Conservation (phyloP, 1,140 invertebrate species). For the Bombyx mandarina region DNA sequence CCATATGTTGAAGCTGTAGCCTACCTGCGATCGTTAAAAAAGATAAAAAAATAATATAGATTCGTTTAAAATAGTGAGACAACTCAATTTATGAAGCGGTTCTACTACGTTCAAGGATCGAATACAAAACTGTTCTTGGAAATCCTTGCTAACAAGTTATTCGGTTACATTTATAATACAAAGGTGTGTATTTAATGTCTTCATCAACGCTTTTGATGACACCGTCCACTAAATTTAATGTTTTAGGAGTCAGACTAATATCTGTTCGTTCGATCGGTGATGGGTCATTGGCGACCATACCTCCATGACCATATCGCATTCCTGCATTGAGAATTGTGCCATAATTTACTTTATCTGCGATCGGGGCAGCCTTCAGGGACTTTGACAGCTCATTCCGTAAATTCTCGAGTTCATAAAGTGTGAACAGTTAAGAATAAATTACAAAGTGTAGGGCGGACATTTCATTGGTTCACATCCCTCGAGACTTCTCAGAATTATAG, state of each 20-base stretch:
- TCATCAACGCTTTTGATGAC: slow-evolving; percentile 28
- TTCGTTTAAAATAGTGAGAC: slow-evolving; percentile 41
- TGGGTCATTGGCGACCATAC: slow-evolving; percentile 38
- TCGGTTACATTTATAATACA: too few species aligned
- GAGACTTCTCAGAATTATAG: slow-evolving; percentile 57
- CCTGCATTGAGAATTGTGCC: slow-evolving; percentile 42
- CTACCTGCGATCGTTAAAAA: slow-evolving; percentile 11
- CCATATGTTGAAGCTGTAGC: slow-evolving; percentile 32
- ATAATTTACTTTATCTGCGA: slow-evolving; percentile 43
- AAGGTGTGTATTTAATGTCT: slow-evolving; percentile 19
- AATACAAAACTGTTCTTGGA: slow-evolving; percentile 43
- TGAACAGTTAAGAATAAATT: slow-evolving; percentile 58
- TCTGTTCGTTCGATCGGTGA: slow-evolving; percentile 13
- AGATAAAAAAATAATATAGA: slow-evolving; percentile 41
- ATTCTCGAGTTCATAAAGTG: slow-evolving; percentile 37
- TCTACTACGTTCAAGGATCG: slow-evolving; percentile 22
- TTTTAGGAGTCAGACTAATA: not conserved
- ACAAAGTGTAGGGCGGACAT: slow-evolving; percentile 38
- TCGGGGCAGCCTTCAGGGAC: slow-evolving; percentile 30
- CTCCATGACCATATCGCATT: slow-evolving; percentile 31
- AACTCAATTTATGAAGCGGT: slow-evolving; percentile 50
- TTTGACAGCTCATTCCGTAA: slow-evolving; percentile 50
- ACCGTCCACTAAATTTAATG: slow-evolving; percentile 10
- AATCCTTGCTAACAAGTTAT: slow-evolving; percentile 7
- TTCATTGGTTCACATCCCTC: slow-evolving; percentile 27